Percentiles rank a stretch among this genome's conserved stretches.
Conservation (phyloP, 2,797 vertebrate genomes). For the Anabacerthia variegaticeps region DNA sequence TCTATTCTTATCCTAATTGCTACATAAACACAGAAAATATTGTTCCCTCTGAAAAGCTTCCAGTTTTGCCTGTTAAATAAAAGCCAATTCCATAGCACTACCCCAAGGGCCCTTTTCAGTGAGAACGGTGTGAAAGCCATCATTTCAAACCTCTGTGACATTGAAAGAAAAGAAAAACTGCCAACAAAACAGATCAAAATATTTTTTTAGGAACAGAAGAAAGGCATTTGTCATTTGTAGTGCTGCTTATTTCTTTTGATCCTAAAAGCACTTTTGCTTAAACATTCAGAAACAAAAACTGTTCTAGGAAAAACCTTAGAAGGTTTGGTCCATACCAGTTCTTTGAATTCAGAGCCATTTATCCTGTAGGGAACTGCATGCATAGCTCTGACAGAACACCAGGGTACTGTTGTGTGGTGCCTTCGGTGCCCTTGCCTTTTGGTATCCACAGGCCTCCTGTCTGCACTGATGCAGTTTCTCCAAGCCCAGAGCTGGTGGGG, state of each 20-base stretch:
- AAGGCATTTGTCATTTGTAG: neutral
- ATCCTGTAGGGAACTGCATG: neutral
- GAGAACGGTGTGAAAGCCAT: neutral
- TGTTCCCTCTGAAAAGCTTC: neutral
- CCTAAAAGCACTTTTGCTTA: neutral
- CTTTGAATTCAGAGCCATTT: neutral
- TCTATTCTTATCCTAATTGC: neutral
- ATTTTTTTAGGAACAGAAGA: neutral
- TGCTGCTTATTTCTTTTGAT: neutral
- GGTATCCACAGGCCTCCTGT: neutral
- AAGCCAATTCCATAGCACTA: neutral
- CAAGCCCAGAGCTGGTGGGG: neutral
- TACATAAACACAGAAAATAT: neutral
- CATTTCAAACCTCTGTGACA: conserved; percentile 33
- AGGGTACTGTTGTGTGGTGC: neutral
- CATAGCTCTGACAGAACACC: neutral
- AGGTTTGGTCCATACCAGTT: neutral
- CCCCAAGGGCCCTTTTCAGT: neutral
- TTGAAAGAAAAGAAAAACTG: neutral
- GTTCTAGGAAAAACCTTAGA: neutral
- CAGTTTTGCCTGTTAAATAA: neutral
- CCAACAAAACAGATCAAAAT: neutral
- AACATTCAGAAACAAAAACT: neutral
- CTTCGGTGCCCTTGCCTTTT: accelerated
- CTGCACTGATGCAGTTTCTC: neutral